Evolutionary conservation across 1,140 invertebrate species (phyloP).

Genomic region (Cyclina sinensis): DNA sequence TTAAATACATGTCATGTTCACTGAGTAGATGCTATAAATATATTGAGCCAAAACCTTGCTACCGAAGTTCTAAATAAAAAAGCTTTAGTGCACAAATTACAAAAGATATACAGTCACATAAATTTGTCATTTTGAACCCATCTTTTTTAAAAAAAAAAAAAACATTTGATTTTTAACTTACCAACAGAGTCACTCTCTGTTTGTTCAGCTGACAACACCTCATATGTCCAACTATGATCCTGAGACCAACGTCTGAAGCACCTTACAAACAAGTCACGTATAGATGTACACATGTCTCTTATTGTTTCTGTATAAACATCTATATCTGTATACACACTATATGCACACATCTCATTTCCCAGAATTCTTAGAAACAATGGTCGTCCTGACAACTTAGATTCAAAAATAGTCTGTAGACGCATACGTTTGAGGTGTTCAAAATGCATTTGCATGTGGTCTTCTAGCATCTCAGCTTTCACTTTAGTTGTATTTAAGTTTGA

Average conservation of each 20-base stretch:
- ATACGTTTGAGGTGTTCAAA: conserved; percentile 67
- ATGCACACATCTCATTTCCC: conserved; percentile 76
- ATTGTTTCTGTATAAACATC: conserved; percentile 75
- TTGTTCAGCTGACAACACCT: conserved; percentile 70
- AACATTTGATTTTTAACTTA: conserved; percentile 1
- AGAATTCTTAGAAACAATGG: conserved; percentile 79
- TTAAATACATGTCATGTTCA: too few species aligned
- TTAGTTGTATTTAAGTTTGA: conserved; percentile 69
- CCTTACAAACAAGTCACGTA: conserved; percentile 79
- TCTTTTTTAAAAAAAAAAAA: too few species aligned
- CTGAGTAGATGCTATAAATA: too few species aligned
- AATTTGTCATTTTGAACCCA: too few species aligned
- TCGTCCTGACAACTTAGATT: conserved; percentile 71
- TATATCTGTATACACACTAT: conserved; percentile 75
- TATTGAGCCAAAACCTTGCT: too few species aligned
- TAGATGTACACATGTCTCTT: conserved; percentile 74
- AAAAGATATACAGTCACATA: too few species aligned
- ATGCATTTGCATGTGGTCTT: conserved; percentile 73
- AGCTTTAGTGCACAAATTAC: too few species aligned
- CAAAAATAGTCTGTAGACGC: conserved; percentile 68
- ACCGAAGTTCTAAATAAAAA: too few species aligned
- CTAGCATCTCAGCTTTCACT: conserved; percentile 67
- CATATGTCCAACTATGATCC: conserved; percentile 80
- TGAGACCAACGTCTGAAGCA: conserved; percentile 81
- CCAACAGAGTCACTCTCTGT: conserved; percentile 70